Evolutionary conservation across 2,797 vertebrate species (phyloP).

Genomic region (Periophthalmus magnuspinnatus): DNA sequence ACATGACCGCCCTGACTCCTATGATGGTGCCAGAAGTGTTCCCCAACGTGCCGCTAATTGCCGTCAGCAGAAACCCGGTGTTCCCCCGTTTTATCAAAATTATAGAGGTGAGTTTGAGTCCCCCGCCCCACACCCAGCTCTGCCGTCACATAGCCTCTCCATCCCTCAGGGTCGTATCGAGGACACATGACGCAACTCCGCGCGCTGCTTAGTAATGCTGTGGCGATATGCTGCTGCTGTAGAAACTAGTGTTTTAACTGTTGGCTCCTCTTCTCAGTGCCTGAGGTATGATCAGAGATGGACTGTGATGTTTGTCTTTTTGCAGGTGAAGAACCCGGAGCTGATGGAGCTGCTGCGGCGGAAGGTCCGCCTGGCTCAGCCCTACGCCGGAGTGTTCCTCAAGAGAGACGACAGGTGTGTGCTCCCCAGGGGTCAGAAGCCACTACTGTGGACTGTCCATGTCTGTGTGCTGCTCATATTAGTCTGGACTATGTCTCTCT

Average conservation of each 20-base stretch:
- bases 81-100: conserved; percentile 98
- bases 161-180: not conserved
- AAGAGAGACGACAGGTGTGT: conserved; percentile 91
- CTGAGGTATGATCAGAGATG: not conserved
- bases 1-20: conserved; percentile 89
- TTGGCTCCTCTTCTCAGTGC: not conserved
- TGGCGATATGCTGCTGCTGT: not conserved
- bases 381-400: conserved; percentile 94
- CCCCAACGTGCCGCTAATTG: conserved; percentile 91
- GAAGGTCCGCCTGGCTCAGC: conserved; percentile 94
- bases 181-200: not conserved
- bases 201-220: not conserved
- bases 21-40: conserved; percentile 92
- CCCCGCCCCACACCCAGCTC: too few relatives aligned
- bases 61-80: conserved; percentile 87
- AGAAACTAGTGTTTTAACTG: not conserved
- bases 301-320: not conserved
- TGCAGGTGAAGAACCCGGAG: conserved; percentile 91
- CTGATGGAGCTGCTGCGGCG: conserved; percentile 91
- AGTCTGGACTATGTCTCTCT: not conserved
- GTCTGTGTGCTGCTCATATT: too few relatives aligned
- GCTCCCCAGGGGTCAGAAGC: not conserved
- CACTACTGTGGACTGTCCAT: not conserved
- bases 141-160: not conserved
- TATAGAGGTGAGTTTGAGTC: conserved; percentile 83